Evolutionary conservation across 2,113 vertebrate species (phyloP), one percentile per base, ranked within the genome.

Genomic region (Pterophyllum scalare): DNA sequence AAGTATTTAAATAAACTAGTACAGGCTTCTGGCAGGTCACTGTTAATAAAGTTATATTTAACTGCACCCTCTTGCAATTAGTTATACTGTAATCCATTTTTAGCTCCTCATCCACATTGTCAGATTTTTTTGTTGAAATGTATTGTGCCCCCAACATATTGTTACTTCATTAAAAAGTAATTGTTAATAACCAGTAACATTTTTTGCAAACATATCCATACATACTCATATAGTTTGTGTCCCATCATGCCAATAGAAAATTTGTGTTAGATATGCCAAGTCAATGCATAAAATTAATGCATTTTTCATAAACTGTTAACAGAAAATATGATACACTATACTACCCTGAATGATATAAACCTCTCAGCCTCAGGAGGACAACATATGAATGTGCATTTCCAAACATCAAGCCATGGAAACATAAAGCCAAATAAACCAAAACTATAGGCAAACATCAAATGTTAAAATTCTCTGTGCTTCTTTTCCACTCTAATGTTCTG

Each of bases 311-410:
- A 52, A 31, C 17, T 72, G 65, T 72, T 72, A 72, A 52, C 52
- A 52, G 28, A 70, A 72, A 72, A 72, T 12, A 72, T 33, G 54
- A 4, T 52, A 52, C 19, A 54, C 46, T 72, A 54, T 54, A 54
- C 43, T 33, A 11, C 28, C 11, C 46, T 72, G 26, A 72, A 72
- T 54, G 11, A 72, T 8, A 13, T 14, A 72, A 19, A 72, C 26
- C 26, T 54, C 3, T 72, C 52, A 54, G 46, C 28, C 13, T 72
- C 33, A 72, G 11, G 67, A 33, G 46, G 26, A 54, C 52, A 72
- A 52, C 6, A 56, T 20, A 64, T 60, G 67, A 93, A 93, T 89
- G 92, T 92, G 92, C 90, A 93, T 92, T 92, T 92, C 89, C 20
- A 80, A 79, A 92, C 56, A 90, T 38, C 80, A 38, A 83, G 65